A percentile compares a stretch with the other conserved stretches of the same genome.
These are phyloP conservation scores for Typhlichthys eigenmanni DNA, from an alignment of 2,797 vertebrate genomes.

Conservation along the genomic window DNA sequence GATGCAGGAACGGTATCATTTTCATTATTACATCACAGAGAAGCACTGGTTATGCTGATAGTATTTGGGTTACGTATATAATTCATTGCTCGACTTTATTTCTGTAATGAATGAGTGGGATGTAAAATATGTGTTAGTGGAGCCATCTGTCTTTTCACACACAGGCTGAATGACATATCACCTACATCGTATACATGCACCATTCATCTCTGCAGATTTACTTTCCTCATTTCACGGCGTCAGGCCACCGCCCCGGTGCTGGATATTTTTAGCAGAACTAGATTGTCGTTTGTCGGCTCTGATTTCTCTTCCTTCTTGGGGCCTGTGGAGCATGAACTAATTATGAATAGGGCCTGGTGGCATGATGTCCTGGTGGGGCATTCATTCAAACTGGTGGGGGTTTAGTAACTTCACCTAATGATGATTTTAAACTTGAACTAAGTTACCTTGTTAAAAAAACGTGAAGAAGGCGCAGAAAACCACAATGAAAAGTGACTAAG, in stretches of 20 bases:
- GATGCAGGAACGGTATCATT: conserved; percentile 21
- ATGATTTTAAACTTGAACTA: no score
- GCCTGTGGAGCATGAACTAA: conserved; percentile 46
- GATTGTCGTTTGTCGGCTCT: conserved; percentile 46
- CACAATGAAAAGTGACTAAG: no score
- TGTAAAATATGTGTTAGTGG: conserved; percentile 22
- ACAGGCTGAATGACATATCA: conserved; percentile 32
- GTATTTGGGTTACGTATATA: conserved; percentile 3
- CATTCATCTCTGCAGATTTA: conserved; percentile 9
- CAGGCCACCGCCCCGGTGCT: conserved; percentile 21
- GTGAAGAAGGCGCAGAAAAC: no score
- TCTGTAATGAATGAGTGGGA: conserved; percentile 1
- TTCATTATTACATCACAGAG: conserved; percentile 21
- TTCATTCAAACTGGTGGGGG: not conserved
- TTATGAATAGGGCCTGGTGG: conserved; percentile 49
- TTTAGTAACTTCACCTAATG: no score
- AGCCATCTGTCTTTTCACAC: not conserved
- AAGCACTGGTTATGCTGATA: conserved; percentile 1
- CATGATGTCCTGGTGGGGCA: conserved; percentile 27
- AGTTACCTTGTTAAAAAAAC: no score
- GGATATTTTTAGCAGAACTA: conserved; percentile 62
- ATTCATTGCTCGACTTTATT: not conserved
- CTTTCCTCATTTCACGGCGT: conserved; percentile 29
- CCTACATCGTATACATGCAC: conserved; percentile 6
- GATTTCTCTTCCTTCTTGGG: conserved; percentile 37